Percentiles rank a stretch among this genome's conserved stretches.
Conservation (phyloP, 2,113 vertebrate species). For the Cygnus atratus region DNA sequence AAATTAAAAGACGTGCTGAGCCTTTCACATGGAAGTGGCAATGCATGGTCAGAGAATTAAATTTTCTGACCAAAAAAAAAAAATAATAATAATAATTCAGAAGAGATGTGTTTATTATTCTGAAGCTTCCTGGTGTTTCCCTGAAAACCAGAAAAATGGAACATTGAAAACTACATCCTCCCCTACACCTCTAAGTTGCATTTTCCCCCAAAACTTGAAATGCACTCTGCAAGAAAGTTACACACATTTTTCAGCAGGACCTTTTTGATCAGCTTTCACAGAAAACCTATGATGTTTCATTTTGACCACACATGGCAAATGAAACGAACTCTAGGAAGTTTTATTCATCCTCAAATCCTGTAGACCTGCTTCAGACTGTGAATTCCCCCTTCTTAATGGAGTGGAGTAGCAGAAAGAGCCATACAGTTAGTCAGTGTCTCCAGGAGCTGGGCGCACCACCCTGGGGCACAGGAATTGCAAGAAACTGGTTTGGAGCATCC, state of each 20-base stretch:
- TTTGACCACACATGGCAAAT: neutral
- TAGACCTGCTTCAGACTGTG: neutral
- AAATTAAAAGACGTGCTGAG: neutral
- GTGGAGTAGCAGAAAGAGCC: neutral
- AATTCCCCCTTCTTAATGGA: neutral
- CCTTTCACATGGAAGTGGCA: neutral
- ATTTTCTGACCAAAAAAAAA: neutral
- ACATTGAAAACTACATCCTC: neutral
- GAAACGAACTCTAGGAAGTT: neutral
- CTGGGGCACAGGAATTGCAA: neutral
- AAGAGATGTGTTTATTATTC: neutral
- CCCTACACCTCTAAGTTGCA: neutral
- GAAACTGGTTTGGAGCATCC: neutral
- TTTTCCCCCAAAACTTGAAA: conserved; percentile 1
- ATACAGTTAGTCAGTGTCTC: neutral
- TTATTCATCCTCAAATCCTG: neutral
- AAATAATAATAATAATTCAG: neutral
- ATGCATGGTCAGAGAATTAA: neutral
- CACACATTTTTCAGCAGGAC: neutral
- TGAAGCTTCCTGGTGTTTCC: neutral
- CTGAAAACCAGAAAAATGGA: neutral
- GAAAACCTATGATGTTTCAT: neutral
- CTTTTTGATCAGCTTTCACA: neutral
- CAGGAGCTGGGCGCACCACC: neutral
- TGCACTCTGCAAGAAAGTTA: neutral